Conservation (phyloP, 2,797 vertebrate species). For the Botia almorhae region DNA sequence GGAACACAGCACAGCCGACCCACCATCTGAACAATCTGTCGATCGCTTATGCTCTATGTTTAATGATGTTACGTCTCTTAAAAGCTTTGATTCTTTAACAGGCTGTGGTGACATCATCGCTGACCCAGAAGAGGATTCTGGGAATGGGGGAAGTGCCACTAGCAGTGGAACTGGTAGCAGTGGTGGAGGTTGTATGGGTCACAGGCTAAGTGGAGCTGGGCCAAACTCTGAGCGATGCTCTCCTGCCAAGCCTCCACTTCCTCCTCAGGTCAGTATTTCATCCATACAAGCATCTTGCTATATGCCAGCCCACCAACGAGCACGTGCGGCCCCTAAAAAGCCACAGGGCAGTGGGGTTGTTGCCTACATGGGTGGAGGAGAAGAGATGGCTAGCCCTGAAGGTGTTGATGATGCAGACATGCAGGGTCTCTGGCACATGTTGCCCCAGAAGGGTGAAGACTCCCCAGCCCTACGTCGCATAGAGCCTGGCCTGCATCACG, state of each 20-base stretch:
- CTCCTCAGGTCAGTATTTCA: slow-evolving; percentile 68
- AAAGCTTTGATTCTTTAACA: slow-evolving; percentile 99
- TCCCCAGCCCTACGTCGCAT: slow-evolving; percentile 73
- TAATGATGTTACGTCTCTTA: slow-evolving; percentile 97
- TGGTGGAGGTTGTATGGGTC: slow-evolving; percentile 69
- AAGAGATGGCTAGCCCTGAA: slow-evolving; percentile 98
- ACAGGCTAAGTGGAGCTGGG: slow-evolving; percentile 64
- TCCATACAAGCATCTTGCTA: slow-evolving; percentile 64
- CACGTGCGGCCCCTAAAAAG: slow-evolving; percentile 71
- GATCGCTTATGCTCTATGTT: slow-evolving; percentile 91
- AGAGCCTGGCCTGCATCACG: slow-evolving; percentile 61
- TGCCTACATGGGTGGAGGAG: slow-evolving; percentile 96
- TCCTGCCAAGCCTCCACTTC: slow-evolving; percentile 68
- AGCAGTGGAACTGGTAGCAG: slow-evolving; percentile 79
- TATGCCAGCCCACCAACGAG: slow-evolving; percentile 66
- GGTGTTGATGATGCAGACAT: slow-evolving; percentile 91
- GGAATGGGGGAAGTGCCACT: slow-evolving; percentile 77
- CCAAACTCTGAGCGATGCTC: slow-evolving; percentile 62
- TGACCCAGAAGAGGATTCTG: slow-evolving; percentile 89
- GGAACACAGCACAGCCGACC: slow-evolving; percentile 86
- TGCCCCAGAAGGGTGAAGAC: slow-evolving; percentile 84
- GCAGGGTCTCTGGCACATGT: slow-evolving; percentile 96
- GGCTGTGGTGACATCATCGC: slow-evolving; percentile 99
- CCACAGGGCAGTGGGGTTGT: slow-evolving; percentile 84
- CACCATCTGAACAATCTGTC: slow-evolving; percentile 92